phyloP scores from a whole-genome alignment of 2,113 vertebrate genomes.

The Aphyosemion australe region DNA sequence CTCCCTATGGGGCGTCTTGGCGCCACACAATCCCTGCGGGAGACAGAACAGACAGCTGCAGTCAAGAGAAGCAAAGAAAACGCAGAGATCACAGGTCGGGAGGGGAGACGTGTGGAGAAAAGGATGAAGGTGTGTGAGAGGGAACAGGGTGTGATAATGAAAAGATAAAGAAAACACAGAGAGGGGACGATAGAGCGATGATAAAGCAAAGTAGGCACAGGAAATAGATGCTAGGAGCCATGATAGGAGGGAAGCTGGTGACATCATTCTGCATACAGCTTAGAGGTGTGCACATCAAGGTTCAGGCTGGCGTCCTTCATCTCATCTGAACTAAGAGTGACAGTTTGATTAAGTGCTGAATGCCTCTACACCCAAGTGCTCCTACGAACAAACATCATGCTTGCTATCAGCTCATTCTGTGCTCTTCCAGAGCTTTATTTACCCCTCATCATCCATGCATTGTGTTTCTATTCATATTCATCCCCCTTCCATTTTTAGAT shows the following conservation, averaged over 20 bases:
- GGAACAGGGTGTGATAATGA: background rate
- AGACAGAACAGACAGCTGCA: conserved; percentile 35
- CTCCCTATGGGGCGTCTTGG: conserved; percentile 36
- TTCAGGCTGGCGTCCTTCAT: conserved; percentile 5
- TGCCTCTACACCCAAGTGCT: conserved; percentile 24
- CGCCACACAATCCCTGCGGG: conserved; percentile 40
- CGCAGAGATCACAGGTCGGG: conserved; percentile 36
- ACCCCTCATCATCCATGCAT: background rate
- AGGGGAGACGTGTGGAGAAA: background rate
- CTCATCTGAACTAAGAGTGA: conserved; percentile 31
- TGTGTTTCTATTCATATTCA: background rate
- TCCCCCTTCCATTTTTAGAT: background rate
- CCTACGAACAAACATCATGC: conserved; percentile 27
- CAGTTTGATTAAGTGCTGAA: conserved; percentile 60
- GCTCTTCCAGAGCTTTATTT: conserved; percentile 11
- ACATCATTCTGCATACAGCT: conserved; percentile 4
- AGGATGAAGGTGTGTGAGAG: conserved; percentile 29
- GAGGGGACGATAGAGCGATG: conserved; percentile 7
- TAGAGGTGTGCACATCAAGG: conserved; percentile 31
- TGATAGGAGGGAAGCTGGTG: background rate
- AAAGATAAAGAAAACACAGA: conserved; percentile 7
- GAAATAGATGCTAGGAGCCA: conserved; percentile 3
- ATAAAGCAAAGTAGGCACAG: conserved; percentile 8
- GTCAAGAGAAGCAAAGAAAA: conserved; percentile 31
- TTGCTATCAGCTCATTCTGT: conserved; percentile 7